Base-by-base conservation (phyloP, 2,797 vertebrate species). In the Sebastes matsubarae region DNA sequence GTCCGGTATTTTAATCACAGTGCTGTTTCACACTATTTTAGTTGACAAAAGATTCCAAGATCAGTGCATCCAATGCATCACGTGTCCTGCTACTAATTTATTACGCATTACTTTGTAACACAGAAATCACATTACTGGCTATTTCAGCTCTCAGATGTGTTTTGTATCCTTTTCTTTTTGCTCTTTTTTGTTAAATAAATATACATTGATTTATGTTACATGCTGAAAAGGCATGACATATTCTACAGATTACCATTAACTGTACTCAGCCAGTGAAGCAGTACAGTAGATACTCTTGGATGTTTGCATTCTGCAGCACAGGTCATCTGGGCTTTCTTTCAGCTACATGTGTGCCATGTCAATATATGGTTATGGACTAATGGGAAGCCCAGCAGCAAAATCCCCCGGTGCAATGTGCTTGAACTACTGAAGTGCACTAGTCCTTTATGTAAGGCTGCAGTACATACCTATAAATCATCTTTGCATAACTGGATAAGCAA, bases 401-500 rank as follows among this genome's bases (percentile, higher is more conserved):
- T 42, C 34, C 77, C 46, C 54, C 22, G 12, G 38, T 66, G 57
- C 68, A 81, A 65, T 32, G 24, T 63, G 72, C 71, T 60, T 74
- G 61, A 90, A 70, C 75, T 70, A 72, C 55, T 89, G 73, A 84
- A 77, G 72, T 86, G 88, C 73, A 58, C 34, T 22, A 24, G 72
- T 79, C 42, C 63, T 88, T 81, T 74, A 87, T 66, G 68, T 76
- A 77, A 80, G 68, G 36, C 22, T 30, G 50, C 58, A 18, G 46
- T 14, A 38, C 79, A 83, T 87, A 75, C 80, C 72, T 84, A 79
- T 58, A 68, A 24, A 72, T 75, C 72, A 82, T 83, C 69, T 76
- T 89, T 80, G 85, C 82, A 82, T 79, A 84, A 89, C 30, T 76
- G 74, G 72, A 81, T 81, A 22, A 84, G 79, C 65, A 38, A 63